phyloP scores from a whole-genome alignment of 92 coral and sea anemone species.

The Bergia sp. region DNA sequence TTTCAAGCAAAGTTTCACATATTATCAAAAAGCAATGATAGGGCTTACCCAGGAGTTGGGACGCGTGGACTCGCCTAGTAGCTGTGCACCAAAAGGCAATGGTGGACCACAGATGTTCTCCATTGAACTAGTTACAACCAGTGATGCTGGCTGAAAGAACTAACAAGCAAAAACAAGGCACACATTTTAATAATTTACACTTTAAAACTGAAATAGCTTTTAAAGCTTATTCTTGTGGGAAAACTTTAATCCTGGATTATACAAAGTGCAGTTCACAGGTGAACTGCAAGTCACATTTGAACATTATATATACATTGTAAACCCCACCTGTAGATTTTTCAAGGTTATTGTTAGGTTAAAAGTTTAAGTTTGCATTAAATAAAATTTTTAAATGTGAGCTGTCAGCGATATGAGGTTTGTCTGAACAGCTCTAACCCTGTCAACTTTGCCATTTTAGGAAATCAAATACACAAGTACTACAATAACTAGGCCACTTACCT shows the following conservation, averaged over 20 bases:
- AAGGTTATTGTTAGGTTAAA: too few species aligned
- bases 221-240: not conserved
- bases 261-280: not conserved
- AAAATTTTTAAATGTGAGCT: too few species aligned
- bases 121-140: conserved; percentile 26
- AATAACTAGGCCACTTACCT: conserved; percentile 63
- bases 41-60: conserved; percentile 95
- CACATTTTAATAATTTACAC: not conserved
- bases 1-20: not conserved
- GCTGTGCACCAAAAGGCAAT: conserved; percentile 26
- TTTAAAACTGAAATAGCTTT: not conserved
- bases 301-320: too few species aligned
- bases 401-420: too few species aligned
- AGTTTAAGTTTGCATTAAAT: too few species aligned
- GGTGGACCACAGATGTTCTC: conserved; percentile 62
- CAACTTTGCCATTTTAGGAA: not conserved
- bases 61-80: conserved; percentile 61
- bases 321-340: too few species aligned
- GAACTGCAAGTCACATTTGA: not conserved
- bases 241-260: not conserved
- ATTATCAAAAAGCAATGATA: not conserved
- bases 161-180: not conserved
- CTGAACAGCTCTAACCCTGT: too few species aligned
- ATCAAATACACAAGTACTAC: not conserved
- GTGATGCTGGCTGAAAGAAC: conserved; percentile 36